Evolutionary conservation across 2,888 invertebrate species (phyloP), one percentile per base, ranked within the genome.

Genomic region (Tenthredo distinguenda): DNA sequence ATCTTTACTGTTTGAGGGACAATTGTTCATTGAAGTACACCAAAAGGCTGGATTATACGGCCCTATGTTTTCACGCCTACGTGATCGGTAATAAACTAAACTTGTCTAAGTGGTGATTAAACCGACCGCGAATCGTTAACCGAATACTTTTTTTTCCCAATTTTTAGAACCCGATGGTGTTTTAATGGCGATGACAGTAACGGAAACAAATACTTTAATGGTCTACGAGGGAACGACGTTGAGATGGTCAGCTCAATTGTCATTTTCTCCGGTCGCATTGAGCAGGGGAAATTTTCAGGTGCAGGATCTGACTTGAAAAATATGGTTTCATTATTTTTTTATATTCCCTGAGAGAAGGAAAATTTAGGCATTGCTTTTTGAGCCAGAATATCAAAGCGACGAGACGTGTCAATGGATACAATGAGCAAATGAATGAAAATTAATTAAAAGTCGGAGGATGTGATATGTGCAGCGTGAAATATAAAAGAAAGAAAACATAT

Each of bases 211-310:
- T 74, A 97, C 98, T 85, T 93, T 99, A 86, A 95, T 97, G 90
- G 95, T 99, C 86, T 99, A 98, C 93, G 96, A 98, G 92, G 96
- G 97, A 87, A 96, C 97, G 21, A 96, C 96, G 15, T 94, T 99
- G 72, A 95, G 97, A 90, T 99, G 99, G 99, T 97, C 98, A 1
- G 98, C 99, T 40, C 97, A 98, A 92, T 94, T 98, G 85, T 94
- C 97, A 43, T 95, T 96, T 88, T 94, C 96, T 21, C 97, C 98
- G 0, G 95, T 98, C 81, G 95, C 96, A 62, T 94, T 99, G 87
- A 94, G 95, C 81, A 95, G 97, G 88, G 97, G 96, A 85, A 96
- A 96, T 92, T 95, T 98, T 68, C 95, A 95, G 94, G 96, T 94
- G 93, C 47, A 47, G 4, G 93, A 90, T 87, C 77, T 40, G 10